phyloP scores from a whole-genome alignment of 2,113 vertebrate species.

The Monarcha castaneiventris region DNA sequence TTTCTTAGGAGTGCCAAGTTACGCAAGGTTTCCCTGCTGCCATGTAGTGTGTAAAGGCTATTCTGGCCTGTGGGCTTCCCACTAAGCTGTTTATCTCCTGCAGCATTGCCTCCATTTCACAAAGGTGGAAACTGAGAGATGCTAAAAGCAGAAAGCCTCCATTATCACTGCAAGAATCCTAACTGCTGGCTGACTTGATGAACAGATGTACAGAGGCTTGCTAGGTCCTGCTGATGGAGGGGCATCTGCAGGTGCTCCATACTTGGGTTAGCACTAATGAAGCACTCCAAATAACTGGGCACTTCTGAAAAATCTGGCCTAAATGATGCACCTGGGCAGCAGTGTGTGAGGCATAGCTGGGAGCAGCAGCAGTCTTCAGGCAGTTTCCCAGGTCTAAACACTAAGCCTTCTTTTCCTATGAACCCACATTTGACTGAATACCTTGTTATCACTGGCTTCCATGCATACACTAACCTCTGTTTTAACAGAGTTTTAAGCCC shows the following conservation, averaged over 20 bases:
- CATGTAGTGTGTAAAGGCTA: background rate
- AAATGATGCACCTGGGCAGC: background rate
- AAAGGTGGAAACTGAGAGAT: background rate
- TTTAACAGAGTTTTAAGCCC: background rate
- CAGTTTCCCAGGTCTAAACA: background rate
- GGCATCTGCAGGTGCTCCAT: background rate
- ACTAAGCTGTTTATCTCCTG: background rate
- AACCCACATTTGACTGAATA: background rate
- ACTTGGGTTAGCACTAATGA: background rate
- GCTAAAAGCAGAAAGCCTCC: background rate
- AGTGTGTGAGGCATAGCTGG: background rate
- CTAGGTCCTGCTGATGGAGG: background rate
- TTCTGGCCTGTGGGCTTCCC: background rate
- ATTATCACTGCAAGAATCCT: background rate
- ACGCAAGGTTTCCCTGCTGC: background rate
- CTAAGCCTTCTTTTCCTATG: background rate
- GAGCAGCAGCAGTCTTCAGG: background rate
- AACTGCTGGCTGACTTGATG: background rate
- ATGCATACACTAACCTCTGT: background rate
- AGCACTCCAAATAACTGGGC: background rate
- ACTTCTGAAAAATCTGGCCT: background rate
- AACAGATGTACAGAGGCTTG: background rate
- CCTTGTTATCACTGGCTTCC: background rate
- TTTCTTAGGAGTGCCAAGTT: background rate
- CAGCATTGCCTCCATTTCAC: background rate